These are phyloP conservation scores for Pedicia rivosa DNA, from an alignment of 2,888 invertebrate genomes.

Conservation along the genomic window DNA sequence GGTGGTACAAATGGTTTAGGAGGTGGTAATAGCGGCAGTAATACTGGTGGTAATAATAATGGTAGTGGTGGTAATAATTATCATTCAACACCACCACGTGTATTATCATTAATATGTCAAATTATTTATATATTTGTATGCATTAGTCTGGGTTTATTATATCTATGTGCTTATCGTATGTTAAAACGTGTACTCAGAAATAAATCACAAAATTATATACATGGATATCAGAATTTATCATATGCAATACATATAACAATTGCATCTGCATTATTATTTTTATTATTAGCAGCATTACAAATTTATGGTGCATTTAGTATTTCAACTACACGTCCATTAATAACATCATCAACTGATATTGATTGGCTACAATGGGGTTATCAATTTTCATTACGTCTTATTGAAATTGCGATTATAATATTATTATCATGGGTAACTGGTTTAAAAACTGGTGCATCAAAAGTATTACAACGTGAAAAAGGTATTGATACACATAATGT, in stretches of 20 bases:
- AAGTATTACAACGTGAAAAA: slow-evolving; percentile 55
- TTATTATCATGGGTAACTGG: slow-evolving; percentile 78
- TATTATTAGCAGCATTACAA: slow-evolving; percentile 68
- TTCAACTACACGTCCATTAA: slow-evolving; percentile 26
- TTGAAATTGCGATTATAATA: slow-evolving; percentile 78
- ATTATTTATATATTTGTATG: slow-evolving; percentile 76
- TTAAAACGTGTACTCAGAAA: slow-evolving; percentile 56
- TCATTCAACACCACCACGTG: slow-evolving; percentile 28
- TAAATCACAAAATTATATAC: slow-evolving; percentile 63
- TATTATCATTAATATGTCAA: slow-evolving; percentile 63
- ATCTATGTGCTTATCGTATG: slow-evolving; percentile 68
- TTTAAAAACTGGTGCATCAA: slow-evolving; percentile 36
- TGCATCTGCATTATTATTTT: slow-evolving; percentile 69
- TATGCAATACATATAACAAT: slow-evolving; percentile 83
- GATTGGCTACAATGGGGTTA: slow-evolving; percentile 89
- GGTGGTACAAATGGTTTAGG: neutral
- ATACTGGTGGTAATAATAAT: slow-evolving; percentile 21
- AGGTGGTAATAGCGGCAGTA: slow-evolving; percentile 6
- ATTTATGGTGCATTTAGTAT: slow-evolving; percentile 64
- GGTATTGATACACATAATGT: slow-evolving; percentile 41
- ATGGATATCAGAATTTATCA: slow-evolving; percentile 64
- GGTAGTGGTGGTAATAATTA: slow-evolving; percentile 13
- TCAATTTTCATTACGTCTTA: slow-evolving; percentile 67
- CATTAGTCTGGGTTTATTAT: slow-evolving; percentile 66
- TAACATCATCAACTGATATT: slow-evolving; percentile 34